Evolutionary conservation across 2,888 invertebrate species (phyloP), one percentile per base, ranked within the genome.

Genomic region (Sisyra nigra): DNA sequence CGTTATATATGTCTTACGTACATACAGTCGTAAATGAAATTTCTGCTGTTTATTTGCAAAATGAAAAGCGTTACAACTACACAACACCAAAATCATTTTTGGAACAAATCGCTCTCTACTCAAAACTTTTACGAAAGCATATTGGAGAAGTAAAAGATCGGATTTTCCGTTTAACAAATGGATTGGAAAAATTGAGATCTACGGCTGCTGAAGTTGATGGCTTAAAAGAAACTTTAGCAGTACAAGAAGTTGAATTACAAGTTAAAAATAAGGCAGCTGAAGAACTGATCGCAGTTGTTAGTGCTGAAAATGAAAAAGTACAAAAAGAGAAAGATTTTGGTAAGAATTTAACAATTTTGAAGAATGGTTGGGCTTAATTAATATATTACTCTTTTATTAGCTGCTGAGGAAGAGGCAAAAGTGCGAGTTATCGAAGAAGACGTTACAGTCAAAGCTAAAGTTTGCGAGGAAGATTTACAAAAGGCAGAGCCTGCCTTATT

Each of bases 1-100:
- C 92, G 0, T 58, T 72, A 34, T 93, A 92, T 58, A 92, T 94
- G 92, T 85, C 93, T 0, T 82, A 76, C 56, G 89, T 86, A 0
- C 94, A 96, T 57, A 74, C 76, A 45, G 80, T 83, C 18, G 93
- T 93, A 1, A 92, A 92, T 57, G 74, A 80, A 36, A 82, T 88
- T 67, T 92, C 91, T 0, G 67, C 74, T 3, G 59, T 72, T 4
- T 94, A 91, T 61, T 68, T 86, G 48, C 67, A 72, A 50, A 92
- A 89, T 56, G 93, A 94, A 53, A 77, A 78, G 33, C 73, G 93
- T 3, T 91, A 89, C 63, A 94, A 94, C 61, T 94, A 94, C 61
- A 94, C 94, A 1, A 96, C 94, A 1, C 94, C 94, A 0, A 96
- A 96, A 66, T 86, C 89, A 1, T 96, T 93, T 65, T 65, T 96